Conservation (phyloP, 2,888 invertebrate species). For the Liodrosophila aerea region DNA sequence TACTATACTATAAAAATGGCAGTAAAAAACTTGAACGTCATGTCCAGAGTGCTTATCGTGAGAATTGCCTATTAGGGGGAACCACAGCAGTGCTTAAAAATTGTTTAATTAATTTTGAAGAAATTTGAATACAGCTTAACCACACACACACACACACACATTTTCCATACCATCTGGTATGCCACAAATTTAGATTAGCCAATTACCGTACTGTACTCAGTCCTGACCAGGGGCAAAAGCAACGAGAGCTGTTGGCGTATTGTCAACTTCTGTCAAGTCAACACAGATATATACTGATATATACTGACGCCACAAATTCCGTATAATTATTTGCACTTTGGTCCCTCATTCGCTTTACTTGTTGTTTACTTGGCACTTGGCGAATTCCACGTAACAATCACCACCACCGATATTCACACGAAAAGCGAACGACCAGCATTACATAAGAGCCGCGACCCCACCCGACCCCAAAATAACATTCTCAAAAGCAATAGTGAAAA, state of each 20-base stretch:
- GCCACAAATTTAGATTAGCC: too few species aligned
- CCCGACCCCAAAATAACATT: constrained; percentile 5
- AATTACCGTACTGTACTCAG: too few species aligned
- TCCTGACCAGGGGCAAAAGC: constrained; percentile 41
- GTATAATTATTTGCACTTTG: constrained; percentile 57
- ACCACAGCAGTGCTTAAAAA: not conserved
- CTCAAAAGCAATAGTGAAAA: too few species aligned
- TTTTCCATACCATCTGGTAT: too few species aligned
- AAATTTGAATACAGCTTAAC: too few species aligned
- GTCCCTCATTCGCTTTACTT: constrained; percentile 1
- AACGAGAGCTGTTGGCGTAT: not conserved
- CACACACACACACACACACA: too few species aligned
- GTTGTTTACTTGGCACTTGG: constrained; percentile 39
- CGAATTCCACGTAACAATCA: constrained; percentile 49
- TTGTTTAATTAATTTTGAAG: too few species aligned
- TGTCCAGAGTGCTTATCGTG: not conserved
- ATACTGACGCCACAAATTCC: constrained; percentile 39
- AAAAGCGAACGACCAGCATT: constrained; percentile 23
- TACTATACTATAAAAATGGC: too few species aligned
- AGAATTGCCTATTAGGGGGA: too few species aligned
- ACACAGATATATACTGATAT: too few species aligned
- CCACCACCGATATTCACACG: constrained; percentile 9
- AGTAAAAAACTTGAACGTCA: too few species aligned
- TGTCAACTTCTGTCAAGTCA: constrained; percentile 35
- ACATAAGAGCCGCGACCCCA: constrained; percentile 38